phyloP scores from a whole-genome alignment of 2,888 invertebrate genomes.

The Clepsis dumicolana region DNA sequence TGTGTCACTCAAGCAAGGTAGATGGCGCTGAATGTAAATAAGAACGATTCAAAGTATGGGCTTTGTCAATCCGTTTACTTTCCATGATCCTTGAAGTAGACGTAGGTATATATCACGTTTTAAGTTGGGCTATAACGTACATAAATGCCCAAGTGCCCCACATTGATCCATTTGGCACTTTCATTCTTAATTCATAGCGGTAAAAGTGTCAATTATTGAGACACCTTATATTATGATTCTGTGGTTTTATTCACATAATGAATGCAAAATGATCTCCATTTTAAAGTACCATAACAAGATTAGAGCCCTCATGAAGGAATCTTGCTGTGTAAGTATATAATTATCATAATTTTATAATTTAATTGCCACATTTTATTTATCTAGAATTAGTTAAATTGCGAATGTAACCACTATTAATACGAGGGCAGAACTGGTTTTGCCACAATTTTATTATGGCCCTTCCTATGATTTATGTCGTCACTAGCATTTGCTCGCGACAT shows the following conservation, averaged over 20 bases:
- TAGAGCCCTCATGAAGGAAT: background rate
- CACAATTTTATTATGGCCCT: background rate
- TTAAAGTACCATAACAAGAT: background rate
- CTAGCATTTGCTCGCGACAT: too few species aligned
- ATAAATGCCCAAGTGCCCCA: too few species aligned
- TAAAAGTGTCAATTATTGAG: too few species aligned
- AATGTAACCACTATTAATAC: background rate
- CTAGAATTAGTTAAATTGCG: background rate
- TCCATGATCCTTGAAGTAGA: too few species aligned
- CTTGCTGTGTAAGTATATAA: background rate
- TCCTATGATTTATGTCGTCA: background rate
- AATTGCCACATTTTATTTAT: background rate
- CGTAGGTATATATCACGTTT: too few species aligned
- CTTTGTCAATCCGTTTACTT: too few species aligned
- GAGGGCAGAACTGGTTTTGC: background rate
- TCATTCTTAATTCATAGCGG: too few species aligned
- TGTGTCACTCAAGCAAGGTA: too few species aligned
- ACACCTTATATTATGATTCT: background rate
- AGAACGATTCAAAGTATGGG: too few species aligned
- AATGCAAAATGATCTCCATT: background rate
- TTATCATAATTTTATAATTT: constrained; percentile 3
- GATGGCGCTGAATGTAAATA: too few species aligned
- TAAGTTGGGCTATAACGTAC: too few species aligned
- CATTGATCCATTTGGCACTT: too few species aligned
- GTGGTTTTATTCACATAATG: background rate